Conservation (phyloP, 2,888 invertebrate species). For the Drosophila mimica region DNA sequence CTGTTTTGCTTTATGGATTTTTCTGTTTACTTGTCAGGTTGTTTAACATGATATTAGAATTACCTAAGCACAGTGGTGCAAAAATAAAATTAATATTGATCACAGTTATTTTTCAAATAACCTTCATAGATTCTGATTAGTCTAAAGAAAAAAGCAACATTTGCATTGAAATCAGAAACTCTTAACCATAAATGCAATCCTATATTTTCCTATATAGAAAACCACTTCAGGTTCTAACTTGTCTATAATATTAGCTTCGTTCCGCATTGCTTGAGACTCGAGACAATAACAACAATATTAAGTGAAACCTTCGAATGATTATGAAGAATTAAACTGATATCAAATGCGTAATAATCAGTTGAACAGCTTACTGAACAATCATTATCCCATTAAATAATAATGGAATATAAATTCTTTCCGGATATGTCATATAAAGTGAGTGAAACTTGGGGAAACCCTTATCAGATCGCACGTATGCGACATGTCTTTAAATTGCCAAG, state of each 20-base stretch:
- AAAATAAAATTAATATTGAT: conserved; percentile 9
- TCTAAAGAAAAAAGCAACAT: neutral
- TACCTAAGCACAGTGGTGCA: conserved; percentile 51
- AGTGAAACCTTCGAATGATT: conserved; percentile 25
- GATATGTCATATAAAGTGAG: conserved; percentile 9
- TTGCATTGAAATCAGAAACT: neutral
- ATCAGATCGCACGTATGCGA: conserved; percentile 51
- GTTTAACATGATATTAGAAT: conserved; percentile 54
- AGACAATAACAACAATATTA: neutral
- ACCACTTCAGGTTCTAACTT: neutral
- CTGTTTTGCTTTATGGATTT: conserved; percentile 31
- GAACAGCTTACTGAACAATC: conserved; percentile 9
- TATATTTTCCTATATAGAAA: neutral
- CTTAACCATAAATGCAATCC: neutral
- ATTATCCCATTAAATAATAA: conserved; percentile 11
- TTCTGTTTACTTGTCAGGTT: conserved; percentile 35
- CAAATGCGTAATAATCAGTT: conserved; percentile 29
- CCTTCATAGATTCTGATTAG: neutral
- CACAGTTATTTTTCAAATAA: neutral
- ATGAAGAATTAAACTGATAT: conserved; percentile 15
- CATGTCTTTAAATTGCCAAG: conserved; percentile 43
- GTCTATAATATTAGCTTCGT: neutral
- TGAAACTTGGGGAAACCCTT: conserved; percentile 17
- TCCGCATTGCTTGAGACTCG: conserved; percentile 19
- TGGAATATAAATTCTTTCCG: conserved; percentile 4